Evolutionary conservation across 2,113 vertebrate genomes (phyloP).

Genomic region (Pipa parva): DNA sequence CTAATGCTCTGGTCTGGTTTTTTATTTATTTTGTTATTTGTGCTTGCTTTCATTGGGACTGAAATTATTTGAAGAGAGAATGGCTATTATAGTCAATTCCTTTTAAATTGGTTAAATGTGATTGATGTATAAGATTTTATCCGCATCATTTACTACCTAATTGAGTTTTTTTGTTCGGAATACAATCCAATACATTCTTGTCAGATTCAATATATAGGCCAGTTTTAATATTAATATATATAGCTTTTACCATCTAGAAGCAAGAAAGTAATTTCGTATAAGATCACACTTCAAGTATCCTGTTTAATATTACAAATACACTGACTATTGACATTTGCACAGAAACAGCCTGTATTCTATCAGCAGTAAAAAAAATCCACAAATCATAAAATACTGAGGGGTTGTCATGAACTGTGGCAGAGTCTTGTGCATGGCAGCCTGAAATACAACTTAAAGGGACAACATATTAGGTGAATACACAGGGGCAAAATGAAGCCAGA

Average conservation of each 20-base stretch:
- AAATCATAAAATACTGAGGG: too few relatives aligned
- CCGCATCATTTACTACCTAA: not conserved
- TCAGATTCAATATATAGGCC: not conserved
- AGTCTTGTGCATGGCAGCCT: too few relatives aligned
- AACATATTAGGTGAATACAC: too few relatives aligned
- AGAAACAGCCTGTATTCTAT: too few relatives aligned
- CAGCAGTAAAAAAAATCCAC: too few relatives aligned
- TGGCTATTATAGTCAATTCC: not conserved
- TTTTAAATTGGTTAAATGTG: not conserved
- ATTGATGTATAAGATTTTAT: not conserved
- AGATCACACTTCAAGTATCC: not conserved
- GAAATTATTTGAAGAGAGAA: not conserved
- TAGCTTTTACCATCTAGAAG: not conserved
- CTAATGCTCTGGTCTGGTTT: not conserved
- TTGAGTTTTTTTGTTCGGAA: conserved; percentile 2
- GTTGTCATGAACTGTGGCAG: too few relatives aligned
- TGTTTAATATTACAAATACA: not conserved
- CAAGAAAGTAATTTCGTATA: not conserved
- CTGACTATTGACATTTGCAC: not conserved
- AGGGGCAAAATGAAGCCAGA: too few relatives aligned
- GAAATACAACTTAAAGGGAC: too few relatives aligned
- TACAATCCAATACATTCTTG: not conserved
- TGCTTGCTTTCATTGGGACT: not conserved
- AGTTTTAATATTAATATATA: not conserved
- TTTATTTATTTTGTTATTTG: not conserved